phyloP scores from a whole-genome alignment of 1,140 invertebrate species.

The Danaus plexippus region DNA sequence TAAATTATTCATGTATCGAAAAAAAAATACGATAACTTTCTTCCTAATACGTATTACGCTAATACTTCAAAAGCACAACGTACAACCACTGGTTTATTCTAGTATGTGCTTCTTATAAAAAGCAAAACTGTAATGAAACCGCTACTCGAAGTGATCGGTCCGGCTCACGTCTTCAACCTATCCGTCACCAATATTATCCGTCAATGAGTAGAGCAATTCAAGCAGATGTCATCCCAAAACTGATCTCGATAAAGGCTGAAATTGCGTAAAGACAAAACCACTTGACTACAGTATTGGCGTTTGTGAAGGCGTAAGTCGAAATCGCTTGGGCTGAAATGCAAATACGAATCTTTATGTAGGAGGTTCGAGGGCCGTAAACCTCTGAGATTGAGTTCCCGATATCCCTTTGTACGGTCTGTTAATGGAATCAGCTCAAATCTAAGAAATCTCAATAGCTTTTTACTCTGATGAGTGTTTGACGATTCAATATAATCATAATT shows the following conservation, averaged over 20 bases:
- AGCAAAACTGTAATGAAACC: slow-evolving; percentile 25
- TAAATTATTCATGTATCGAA: no score
- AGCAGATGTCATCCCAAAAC: slow-evolving; percentile 7
- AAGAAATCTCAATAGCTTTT: slow-evolving; percentile 11
- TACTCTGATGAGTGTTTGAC: slow-evolving; percentile 6
- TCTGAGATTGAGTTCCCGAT: slow-evolving; percentile 43
- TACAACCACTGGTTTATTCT: no score
- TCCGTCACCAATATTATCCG: slow-evolving; percentile 19
- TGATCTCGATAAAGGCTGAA: slow-evolving; percentile 12
- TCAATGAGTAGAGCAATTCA: slow-evolving; percentile 1
- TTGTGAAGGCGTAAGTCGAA: slow-evolving; percentile 38
- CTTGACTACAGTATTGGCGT: slow-evolving; percentile 51
- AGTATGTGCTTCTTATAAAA: slow-evolving; percentile 15
- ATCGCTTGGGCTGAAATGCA: slow-evolving; percentile 53
- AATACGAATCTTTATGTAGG: slow-evolving; percentile 60
- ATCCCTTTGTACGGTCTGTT: slow-evolving; percentile 48
- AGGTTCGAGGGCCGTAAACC: slow-evolving; percentile 41
- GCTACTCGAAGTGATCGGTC: slow-evolving; percentile 16
- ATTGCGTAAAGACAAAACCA: slow-evolving; percentile 11
- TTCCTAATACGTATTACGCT: no score
- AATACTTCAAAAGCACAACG: no score
- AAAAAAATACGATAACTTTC: no score
- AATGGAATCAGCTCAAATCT: slow-evolving; percentile 46
- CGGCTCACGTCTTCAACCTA: slow-evolving; percentile 14
- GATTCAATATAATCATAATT: no score